Evolutionary conservation across 2,113 vertebrate species (phyloP), one percentile per base, ranked within the genome.

Genomic region (Nyctereutes procyonoides): DNA sequence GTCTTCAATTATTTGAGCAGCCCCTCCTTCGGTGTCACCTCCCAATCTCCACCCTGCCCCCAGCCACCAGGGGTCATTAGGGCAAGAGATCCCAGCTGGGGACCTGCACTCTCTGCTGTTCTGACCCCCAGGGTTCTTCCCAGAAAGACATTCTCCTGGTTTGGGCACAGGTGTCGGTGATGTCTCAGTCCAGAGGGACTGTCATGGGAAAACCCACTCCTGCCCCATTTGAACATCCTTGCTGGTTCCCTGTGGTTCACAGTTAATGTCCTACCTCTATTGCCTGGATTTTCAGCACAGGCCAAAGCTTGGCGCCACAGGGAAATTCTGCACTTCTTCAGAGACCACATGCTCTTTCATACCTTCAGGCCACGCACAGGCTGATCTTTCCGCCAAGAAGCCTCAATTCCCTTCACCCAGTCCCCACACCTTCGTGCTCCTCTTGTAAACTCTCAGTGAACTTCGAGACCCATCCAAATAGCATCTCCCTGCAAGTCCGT

Each of bases 311-410:
- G 20, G 69, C 24, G 56, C 71, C 24, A 2, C 13, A 5, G 28
- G 24, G 83, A 22, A 56, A 60, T 15, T 28, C 48, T 55, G 9
- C 30, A 8, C 16, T 89, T 87, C 83, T 58, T 53, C 30, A 55
- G 35, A 85, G 19, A 35, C 35, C 1, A 56, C 15, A 4, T 0
- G n/a, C 26, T 58, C 43, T 38, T 62, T 10, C 16, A 7, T 13
- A 8, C 24, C 32, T 55, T 26, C 1, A 2, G 4, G 35, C 53
- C 3, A 0, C 0, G 1, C 32, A 43, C 35, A 4, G 55, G 13
- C 69, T 6, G 28, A 55, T 2, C 11, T 28, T 85, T 6, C 51
- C 62, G 11, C 26, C 60, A 22, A 48, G 28, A 55, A 51, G 24
- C 19, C 19, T 55, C 24, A 0, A 4, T 24, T 80, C 26, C 20